Percentiles rank a stretch among this genome's conserved stretches.
phyloP scores from a whole-genome alignment of 1,140 invertebrate genomes.

The Drosophila murphyi region DNA sequence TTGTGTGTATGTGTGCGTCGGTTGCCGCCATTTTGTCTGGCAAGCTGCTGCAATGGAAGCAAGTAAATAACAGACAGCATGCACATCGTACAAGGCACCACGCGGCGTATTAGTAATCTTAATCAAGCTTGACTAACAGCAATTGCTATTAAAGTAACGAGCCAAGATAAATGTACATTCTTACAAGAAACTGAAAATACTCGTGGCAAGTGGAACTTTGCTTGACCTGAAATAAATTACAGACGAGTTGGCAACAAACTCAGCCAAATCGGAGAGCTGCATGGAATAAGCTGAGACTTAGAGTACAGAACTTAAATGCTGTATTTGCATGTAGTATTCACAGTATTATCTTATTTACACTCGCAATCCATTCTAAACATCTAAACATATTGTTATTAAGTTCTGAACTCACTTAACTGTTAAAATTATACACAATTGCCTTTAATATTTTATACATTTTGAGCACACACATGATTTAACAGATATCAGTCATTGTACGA shows the following conservation, averaged over 20 bases:
- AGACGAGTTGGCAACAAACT: slow-evolving; percentile 3
- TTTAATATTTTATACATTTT: background rate
- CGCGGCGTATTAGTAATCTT: slow-evolving; percentile 75
- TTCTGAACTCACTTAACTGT: too few species aligned
- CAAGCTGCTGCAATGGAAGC: slow-evolving; percentile 66
- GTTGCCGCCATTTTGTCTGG: slow-evolving; percentile 77
- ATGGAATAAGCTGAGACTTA: background rate
- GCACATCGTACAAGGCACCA: slow-evolving; percentile 49
- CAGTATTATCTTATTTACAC: too few species aligned
- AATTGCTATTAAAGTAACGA: slow-evolving; percentile 25
- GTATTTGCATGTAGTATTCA: too few species aligned
- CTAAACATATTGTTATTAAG: too few species aligned
- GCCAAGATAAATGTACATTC: slow-evolving; percentile 19
- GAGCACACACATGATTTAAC: slow-evolving; percentile 15
- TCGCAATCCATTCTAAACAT: too few species aligned
- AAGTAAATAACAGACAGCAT: slow-evolving; percentile 63
- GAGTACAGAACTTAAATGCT: background rate
- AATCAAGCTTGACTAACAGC: slow-evolving; percentile 37
- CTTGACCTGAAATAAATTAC: slow-evolving; percentile 3
- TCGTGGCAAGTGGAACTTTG: background rate
- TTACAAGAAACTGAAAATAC: slow-evolving; percentile 1
- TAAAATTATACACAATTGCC: background rate
- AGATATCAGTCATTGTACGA: slow-evolving; percentile 12
- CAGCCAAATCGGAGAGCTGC: background rate
- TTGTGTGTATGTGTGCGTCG: background rate